Conservation (phyloP, 2,888 invertebrate genomes). For the Spialia ferax region DNA sequence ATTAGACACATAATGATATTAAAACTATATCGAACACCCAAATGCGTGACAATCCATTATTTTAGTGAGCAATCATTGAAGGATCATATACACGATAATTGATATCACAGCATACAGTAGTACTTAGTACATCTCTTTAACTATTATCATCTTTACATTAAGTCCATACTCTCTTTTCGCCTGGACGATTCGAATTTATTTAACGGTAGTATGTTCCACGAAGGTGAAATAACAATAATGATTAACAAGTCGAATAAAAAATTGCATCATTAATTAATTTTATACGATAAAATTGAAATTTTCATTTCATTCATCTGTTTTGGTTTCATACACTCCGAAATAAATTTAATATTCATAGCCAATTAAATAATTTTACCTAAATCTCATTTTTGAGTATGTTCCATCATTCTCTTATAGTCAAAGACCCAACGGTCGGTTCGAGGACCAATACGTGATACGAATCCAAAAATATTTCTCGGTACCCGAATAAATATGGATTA, state of each 20-base stretch:
- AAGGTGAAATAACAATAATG: too few relatives aligned
- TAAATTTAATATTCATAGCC: background rate
- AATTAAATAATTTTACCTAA: too few relatives aligned
- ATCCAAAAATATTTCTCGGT: background rate
- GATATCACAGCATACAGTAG: background rate
- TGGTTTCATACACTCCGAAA: too few relatives aligned
- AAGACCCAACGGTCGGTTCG: background rate
- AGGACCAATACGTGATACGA: background rate
- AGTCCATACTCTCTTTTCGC: background rate
- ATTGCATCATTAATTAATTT: too few relatives aligned
- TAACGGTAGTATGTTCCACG: background rate
- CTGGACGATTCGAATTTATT: background rate
- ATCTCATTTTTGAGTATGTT: background rate
- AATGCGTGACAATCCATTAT: background rate
- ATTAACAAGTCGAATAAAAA: too few relatives aligned
- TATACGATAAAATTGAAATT: too few relatives aligned
- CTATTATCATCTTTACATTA: background rate
- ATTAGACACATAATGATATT: background rate
- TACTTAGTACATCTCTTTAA: conserved; percentile 1
- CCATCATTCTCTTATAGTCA: background rate
- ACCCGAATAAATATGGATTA: background rate
- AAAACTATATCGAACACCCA: background rate
- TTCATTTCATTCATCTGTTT: too few relatives aligned
- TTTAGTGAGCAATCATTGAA: background rate
- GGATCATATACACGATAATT: background rate